Evolutionary conservation across 2,797 vertebrate genomes (phyloP).

Genomic region (Momotus momota): DNA sequence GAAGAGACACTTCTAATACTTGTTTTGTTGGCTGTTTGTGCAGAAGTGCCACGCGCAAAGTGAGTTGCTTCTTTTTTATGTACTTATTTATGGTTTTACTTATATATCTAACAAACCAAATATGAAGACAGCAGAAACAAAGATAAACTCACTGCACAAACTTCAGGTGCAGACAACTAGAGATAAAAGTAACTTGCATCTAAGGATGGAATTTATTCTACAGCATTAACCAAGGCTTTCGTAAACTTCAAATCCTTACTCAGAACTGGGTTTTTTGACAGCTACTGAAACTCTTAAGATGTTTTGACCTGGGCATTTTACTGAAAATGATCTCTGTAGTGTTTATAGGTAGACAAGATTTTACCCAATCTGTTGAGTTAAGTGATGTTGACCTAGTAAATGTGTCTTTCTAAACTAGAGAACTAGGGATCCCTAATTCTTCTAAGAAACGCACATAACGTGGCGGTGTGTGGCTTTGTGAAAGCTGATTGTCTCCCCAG

Average conservation of each 20-base stretch:
- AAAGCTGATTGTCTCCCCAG: neutral
- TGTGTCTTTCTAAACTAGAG: neutral
- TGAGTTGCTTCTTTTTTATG: neutral
- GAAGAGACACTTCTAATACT: neutral
- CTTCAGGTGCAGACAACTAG: neutral
- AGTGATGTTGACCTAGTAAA: neutral
- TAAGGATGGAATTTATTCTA: neutral
- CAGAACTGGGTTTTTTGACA: neutral
- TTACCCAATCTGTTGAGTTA: neutral
- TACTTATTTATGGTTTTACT: neutral
- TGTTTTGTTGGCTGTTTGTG: neutral
- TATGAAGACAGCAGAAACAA: neutral
- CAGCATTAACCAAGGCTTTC: neutral
- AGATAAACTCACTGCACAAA: neutral
- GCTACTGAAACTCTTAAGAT: neutral
- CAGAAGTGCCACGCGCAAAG: neutral
- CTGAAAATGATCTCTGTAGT: neutral
- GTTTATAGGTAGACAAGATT: neutral
- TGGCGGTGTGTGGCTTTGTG: neutral
- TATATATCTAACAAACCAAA: neutral
- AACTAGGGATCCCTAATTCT: neutral
- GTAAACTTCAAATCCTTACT: neutral
- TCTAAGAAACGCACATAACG: fast-evolving
- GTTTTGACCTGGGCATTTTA: neutral
- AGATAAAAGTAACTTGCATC: neutral